These are phyloP conservation scores for Lasiommata megera DNA, from an alignment of 2,888 invertebrate species.

Conservation along the genomic window DNA sequence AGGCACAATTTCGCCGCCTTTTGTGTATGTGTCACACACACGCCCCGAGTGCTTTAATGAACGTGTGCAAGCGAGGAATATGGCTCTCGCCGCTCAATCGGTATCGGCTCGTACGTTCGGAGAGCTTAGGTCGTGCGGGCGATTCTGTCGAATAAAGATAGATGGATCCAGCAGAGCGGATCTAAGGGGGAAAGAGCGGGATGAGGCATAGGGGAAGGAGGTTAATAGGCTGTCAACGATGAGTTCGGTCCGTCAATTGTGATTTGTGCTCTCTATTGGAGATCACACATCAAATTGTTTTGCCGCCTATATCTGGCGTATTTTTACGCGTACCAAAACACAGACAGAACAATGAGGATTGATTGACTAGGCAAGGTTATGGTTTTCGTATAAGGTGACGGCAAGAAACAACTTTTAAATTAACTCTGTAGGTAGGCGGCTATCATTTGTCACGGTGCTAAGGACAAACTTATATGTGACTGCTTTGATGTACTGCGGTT, in stretches of 20 bases:
- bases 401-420: conserved; percentile 14
- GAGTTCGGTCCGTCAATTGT: conserved; percentile 51
- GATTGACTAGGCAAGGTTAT: conserved; percentile 24
- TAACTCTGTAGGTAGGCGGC: conserved; percentile 22
- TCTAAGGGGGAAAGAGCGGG: conserved; percentile 41
- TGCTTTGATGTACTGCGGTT: not conserved
- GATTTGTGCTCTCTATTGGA: conserved; percentile 26
- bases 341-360: conserved; percentile 13
- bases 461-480: conserved; percentile 4
- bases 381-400: conserved; percentile 7
- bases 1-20: conserved; percentile 49
- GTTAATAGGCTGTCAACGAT: conserved; percentile 78
- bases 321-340: conserved; percentile 3
- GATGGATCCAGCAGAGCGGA: conserved; percentile 61
- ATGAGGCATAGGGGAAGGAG: conserved; percentile 49
- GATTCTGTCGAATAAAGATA: conserved; percentile 74
- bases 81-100: conserved; percentile 46
- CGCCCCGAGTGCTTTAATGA: conserved; percentile 40
- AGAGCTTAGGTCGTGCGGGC: conserved; percentile 55
- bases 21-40: conserved; percentile 57
- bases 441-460: not conserved
- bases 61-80: conserved; percentile 38
- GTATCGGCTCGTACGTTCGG: conserved; percentile 50
- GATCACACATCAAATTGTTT: conserved; percentile 20
- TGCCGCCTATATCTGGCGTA: conserved; percentile 23